Base-by-base conservation (phyloP, 2,797 vertebrate species). In the Enteromius unitaeniatus region DNA sequence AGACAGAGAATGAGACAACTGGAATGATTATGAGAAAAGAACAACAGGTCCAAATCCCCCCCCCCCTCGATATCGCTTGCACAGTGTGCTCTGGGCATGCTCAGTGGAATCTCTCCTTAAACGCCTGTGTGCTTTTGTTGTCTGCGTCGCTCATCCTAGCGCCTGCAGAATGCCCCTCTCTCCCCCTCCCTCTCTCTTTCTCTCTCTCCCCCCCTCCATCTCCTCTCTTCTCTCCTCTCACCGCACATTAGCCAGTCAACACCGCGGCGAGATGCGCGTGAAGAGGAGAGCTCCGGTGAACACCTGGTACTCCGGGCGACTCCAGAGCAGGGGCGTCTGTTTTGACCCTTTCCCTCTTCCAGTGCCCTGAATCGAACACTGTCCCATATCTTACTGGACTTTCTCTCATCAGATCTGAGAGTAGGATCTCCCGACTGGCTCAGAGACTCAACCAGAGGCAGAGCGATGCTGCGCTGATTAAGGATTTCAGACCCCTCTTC, bases 401-500 rank as follows among this genome's bases (percentile, higher is more conserved):
- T 74, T 64, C 65, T 74, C 89, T 79, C 87, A 37, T 86, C 91
- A 95, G 93, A 91, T 92, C 92, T 0, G 93, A 94, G 87, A 90
- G 92, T 88, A 93, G 90, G 87, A 90, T 95, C 88, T 91, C 91
- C 83, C 92, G 87, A 58, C 94, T 95, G 94, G 93, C 94, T 84
- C 95, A 95, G 94, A 94, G 93, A 92, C 95, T 95, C 93, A 96
- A 94, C 90, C 95, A 94, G 92, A 93, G 93, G 86, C 79, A 92
- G 65, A 91, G 92, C 88, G 95, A 95, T 94, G 95, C 96, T 93
- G 95, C 93, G 93, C 89, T 96, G 93, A 96, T 96, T 90, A 92
- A 94, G 93, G 95, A 96, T 89, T 89, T 93, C 91, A 94, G 92
- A 93, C 95, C 93, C 73, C 94, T 95, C 91, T 90, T 94, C 88